A percentile compares a stretch with the other conserved stretches of the same genome.
Evolutionary conservation across 2,113 vertebrate species (phyloP).

Genomic region (Antechinus stuartii): DNA sequence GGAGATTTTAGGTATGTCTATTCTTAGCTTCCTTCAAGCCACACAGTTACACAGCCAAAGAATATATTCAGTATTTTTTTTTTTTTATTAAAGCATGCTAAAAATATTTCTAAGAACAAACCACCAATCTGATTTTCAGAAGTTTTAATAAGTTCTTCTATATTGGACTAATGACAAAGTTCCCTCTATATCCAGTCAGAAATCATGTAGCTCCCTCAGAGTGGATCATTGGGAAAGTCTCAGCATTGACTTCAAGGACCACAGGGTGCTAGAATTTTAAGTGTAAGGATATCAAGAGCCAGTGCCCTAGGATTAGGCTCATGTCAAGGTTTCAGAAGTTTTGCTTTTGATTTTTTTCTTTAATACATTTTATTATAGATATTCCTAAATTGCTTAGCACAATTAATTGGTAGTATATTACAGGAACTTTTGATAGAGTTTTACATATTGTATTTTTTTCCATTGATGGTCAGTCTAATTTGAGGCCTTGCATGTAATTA

Average conservation of each 20-base stretch:
- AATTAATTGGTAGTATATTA: not conserved
- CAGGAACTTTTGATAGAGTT: not conserved
- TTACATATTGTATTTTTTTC: not conserved
- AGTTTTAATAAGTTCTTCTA: not conserved
- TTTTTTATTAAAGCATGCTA: not conserved
- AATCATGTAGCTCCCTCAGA: too few relatives aligned
- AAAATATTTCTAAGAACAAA: not conserved
- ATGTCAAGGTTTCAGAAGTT: not conserved
- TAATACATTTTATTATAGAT: not conserved
- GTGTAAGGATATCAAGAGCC: not conserved
- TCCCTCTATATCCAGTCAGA: not conserved
- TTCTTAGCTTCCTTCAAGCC: not conserved
- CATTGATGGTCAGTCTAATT: not conserved
- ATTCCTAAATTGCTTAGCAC: too few relatives aligned
- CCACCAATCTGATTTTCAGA: not conserved
- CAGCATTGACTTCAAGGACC: not conserved
- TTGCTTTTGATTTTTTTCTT: not conserved
- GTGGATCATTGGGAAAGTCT: not conserved
- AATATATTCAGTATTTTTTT: not conserved
- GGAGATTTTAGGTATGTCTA: not conserved
- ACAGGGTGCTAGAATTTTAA: not conserved
- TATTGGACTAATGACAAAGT: not conserved
- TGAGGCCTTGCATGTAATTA: not conserved
- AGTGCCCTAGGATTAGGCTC: not conserved
- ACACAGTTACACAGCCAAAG: not conserved